Evolutionary conservation across 2,113 vertebrate species (phyloP).

Genomic region (Tursiops truncatus): DNA sequence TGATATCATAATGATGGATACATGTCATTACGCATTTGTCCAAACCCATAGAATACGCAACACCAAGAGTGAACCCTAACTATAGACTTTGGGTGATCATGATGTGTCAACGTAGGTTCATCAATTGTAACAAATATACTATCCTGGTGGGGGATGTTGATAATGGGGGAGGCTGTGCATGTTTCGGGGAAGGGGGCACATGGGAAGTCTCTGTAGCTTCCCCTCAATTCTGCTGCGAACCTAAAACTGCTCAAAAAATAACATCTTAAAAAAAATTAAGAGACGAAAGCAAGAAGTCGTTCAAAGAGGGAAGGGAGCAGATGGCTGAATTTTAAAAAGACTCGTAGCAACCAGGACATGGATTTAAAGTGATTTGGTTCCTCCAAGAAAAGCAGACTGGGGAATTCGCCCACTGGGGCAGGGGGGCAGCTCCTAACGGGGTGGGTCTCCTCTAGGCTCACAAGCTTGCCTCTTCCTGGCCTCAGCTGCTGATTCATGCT

Average conservation of each 20-base stretch:
- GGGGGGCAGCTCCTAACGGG: background rate
- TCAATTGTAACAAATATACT: background rate
- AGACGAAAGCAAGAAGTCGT: background rate
- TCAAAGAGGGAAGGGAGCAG: background rate
- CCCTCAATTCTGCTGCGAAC: background rate
- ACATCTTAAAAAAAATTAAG: background rate
- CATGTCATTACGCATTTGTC: background rate
- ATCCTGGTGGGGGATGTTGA: background rate
- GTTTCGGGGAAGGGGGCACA: background rate
- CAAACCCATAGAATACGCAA: background rate
- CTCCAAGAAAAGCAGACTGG: background rate
- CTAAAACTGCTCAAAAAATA: background rate
- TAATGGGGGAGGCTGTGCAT: background rate
- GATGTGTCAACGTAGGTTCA: background rate
- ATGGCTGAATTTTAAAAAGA: conserved; percentile 5
- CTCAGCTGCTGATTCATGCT: background rate
- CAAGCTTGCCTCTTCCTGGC: background rate
- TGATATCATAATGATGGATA: background rate
- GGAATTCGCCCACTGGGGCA: background rate
- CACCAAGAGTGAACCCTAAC: background rate
- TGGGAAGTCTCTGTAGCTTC: background rate
- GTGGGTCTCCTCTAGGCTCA: background rate
- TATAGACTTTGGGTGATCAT: background rate
- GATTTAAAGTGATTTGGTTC: background rate
- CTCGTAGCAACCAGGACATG: background rate